Base-by-base conservation (phyloP, 2,888 invertebrate genomes). In the Pemphredon lugubris region DNA sequence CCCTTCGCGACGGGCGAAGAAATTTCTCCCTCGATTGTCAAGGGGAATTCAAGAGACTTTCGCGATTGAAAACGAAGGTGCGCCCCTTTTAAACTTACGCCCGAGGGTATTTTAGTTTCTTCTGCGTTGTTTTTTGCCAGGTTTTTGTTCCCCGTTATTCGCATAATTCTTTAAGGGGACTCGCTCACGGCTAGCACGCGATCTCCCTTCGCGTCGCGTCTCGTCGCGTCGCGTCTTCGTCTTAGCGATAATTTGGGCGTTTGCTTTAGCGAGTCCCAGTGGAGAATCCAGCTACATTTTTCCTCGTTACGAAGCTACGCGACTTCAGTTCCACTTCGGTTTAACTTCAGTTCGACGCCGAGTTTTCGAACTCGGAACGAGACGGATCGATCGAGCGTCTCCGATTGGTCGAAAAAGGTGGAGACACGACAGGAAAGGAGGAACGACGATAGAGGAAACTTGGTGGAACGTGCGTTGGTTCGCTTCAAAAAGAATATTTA, bases 401-500 rank as follows among this genome's bases (percentile, higher is more conserved):
- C 9, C 16, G 44, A 37, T 53, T 5, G 45, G 3, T n/a, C 32
- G n/a, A 55, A 9, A n/a, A 30, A 1, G 55, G 21, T 13, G n/a
- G 9, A 30, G 7, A 32, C 13, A 21, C 11, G 32, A 34, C 32
- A 20, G 11, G 5, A 13, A 26, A n/a, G 3, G 26, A 40, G 9
- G 1, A 9, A 30, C 30, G 30, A n/a, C n/a, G n/a, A n/a, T 9
- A 2, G 9, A 21, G 5, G n/a, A 40, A 30, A 40, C 13, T 59
- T 5, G 1, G n/a, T 2, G 20, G n/a, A 40, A 44, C 11, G 48
- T 11, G 2, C 30, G 1, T 14, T 40, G 32, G 6, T n/a, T 16
- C 32, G 9, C 6, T 59, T 32, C 59, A 51, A 61, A 60, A 45
- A 64, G 53, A 51, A 58, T 68, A 51, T 65, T 63, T 74, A 47